Evolutionary conservation across 2,797 vertebrate species (phyloP).

Genomic region (Dendrocincla fuliginosa): DNA sequence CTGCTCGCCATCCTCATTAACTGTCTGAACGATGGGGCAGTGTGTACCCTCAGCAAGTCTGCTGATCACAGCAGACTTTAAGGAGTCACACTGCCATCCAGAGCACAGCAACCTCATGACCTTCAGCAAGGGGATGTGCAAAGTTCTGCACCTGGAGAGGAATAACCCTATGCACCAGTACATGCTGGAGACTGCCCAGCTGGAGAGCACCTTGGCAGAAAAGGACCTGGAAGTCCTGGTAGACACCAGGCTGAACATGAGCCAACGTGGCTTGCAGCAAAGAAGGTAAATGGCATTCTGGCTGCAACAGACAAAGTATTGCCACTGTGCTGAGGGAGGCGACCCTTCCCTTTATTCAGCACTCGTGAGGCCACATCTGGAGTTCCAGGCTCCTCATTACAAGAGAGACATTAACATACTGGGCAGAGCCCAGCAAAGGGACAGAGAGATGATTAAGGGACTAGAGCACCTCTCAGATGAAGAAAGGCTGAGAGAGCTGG

Average conservation of each 20-base stretch:
- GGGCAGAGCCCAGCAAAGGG: neutral
- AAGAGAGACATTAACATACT: neutral
- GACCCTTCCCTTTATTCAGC: neutral
- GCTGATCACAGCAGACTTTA: neutral
- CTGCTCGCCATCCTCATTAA: neutral
- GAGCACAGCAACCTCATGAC: neutral
- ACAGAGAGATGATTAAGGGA: neutral
- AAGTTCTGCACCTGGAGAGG: neutral
- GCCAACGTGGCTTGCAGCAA: neutral
- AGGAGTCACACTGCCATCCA: neutral
- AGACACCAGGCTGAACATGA: neutral
- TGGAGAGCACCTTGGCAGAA: neutral
- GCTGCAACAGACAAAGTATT: neutral
- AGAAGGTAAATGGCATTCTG: neutral
- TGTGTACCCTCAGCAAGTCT: neutral
- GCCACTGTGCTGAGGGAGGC: neutral
- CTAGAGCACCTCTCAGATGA: neutral
- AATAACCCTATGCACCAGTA: neutral
- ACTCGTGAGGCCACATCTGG: neutral
- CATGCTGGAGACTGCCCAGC: neutral
- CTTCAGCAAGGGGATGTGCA: neutral
- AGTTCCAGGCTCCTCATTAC: neutral
- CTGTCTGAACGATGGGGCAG: neutral
- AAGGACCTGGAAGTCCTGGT: neutral
- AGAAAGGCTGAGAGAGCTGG: neutral